These are phyloP conservation scores for Odontomachus brunneus DNA, from an alignment of 1,140 invertebrate species.

Conservation along the genomic window DNA sequence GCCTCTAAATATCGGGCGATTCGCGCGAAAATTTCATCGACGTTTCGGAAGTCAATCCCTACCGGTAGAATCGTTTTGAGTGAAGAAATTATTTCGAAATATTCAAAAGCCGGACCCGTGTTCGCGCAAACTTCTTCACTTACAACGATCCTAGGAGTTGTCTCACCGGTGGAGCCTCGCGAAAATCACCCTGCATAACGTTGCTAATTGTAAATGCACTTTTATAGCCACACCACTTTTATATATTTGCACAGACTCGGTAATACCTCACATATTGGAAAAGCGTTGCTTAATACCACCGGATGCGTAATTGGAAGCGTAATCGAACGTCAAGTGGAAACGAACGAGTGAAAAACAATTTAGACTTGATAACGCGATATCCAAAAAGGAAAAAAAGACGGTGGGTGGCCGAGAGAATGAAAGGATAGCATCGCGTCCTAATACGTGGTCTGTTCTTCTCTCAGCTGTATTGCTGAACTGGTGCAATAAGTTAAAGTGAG, in stretches of 20 bases:
- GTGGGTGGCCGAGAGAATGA: not conserved
- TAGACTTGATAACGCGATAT: constrained; percentile 11
- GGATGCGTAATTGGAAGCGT: constrained; percentile 12
- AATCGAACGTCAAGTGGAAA: constrained; percentile 22
- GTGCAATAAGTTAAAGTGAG: too few relatives aligned
- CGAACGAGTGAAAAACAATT: not conserved
- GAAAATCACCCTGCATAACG: constrained; percentile 40
- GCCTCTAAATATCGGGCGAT: constrained; percentile 58
- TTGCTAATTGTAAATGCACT: constrained; percentile 67
- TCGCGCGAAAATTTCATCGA: too few relatives aligned
- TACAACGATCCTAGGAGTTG: too few relatives aligned
- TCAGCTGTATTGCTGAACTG: too few relatives aligned
- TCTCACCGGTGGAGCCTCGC: too few relatives aligned
- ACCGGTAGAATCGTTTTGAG: too few relatives aligned
- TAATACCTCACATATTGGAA: constrained; percentile 24
- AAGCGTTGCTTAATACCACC: constrained; percentile 23
- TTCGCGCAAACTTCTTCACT: too few relatives aligned
- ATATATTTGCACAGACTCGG: constrained; percentile 66
- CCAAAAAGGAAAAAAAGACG: not conserved
- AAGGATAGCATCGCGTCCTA: not conserved
- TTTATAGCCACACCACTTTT: constrained; percentile 63
- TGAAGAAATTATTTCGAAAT: too few relatives aligned
- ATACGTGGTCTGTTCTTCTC: too few relatives aligned
- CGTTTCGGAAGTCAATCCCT: too few relatives aligned
- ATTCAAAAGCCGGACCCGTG: too few relatives aligned